A percentile compares a stretch with the other conserved stretches of the same genome.
These are phyloP conservation scores for Protomyctophum bolini DNA, from an alignment of 2,113 vertebrate species.

Conservation along the genomic window DNA sequence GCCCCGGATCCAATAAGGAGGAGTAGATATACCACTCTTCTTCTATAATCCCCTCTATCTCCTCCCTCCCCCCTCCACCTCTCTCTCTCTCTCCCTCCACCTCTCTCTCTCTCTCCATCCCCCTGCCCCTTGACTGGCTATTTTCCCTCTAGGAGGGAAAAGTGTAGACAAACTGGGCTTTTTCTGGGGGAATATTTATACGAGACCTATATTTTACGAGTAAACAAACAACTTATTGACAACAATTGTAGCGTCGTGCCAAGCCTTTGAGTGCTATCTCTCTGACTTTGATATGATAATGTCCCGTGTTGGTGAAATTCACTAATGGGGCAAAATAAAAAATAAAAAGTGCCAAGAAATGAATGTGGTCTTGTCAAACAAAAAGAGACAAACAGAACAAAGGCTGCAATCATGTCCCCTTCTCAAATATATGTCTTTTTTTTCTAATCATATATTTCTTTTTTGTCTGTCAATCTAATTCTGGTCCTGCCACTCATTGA, in stretches of 20 bases:
- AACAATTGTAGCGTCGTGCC: not conserved
- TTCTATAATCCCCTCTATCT: slow-evolving; percentile 1
- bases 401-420: too few species aligned
- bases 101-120: not conserved
- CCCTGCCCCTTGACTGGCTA: not conserved
- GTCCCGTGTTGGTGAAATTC: not conserved
- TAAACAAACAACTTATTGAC: not conserved
- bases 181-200: not conserved
- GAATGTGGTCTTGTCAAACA: too few species aligned
- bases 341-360: too few species aligned
- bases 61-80: not conserved
- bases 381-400: too few species aligned
- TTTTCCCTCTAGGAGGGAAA: not conserved
- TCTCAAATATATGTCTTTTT: not conserved
- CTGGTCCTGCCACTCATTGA: not conserved
- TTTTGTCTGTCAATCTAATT: not conserved
- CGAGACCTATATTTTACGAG: not conserved
- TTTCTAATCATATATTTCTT: not conserved
- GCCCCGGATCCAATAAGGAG: not conserved
- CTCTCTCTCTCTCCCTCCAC: not conserved
- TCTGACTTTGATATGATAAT: not conserved
- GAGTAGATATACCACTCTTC: slow-evolving; percentile 2
- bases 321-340: not conserved
- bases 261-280: not conserved
- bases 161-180: not conserved